These are phyloP conservation scores for Cheilosia scutellata DNA, from an alignment of 2,888 invertebrate species.

Conservation along the genomic window DNA sequence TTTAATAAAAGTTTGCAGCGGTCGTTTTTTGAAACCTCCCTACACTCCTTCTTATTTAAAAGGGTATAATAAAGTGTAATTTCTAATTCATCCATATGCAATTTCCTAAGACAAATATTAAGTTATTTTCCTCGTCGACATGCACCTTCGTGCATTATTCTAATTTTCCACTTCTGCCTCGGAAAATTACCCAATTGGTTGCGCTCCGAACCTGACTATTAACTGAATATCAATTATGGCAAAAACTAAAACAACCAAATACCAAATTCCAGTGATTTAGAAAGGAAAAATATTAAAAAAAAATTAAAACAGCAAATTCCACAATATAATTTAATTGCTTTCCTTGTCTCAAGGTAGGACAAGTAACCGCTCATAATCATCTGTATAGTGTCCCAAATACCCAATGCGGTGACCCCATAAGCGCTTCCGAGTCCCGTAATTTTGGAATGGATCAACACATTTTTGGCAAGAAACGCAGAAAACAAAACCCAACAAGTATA, in stretches of 20 bases:
- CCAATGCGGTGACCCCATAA: not conserved
- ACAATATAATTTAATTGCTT: slow-evolving; percentile 27
- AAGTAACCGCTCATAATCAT: slow-evolving; percentile 12
- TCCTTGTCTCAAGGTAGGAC: slow-evolving; percentile 9
- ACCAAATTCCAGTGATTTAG: slow-evolving; percentile 12
- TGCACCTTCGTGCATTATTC: not conserved
- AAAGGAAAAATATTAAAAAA: not conserved
- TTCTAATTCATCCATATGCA: too few species aligned
- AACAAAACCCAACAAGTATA: slow-evolving; percentile 6
- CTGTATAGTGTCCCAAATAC: not conserved
- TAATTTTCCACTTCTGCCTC: slow-evolving; percentile 21
- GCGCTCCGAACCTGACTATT: slow-evolving; percentile 11
- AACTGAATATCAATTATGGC: slow-evolving; percentile 48
- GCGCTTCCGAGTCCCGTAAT: slow-evolving; percentile 39
- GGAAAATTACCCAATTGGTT: slow-evolving; percentile 44
- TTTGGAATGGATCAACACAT: slow-evolving; percentile 14
- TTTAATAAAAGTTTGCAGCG: too few species aligned
- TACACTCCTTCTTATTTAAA: too few species aligned
- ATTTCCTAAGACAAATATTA: too few species aligned
- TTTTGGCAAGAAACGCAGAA: slow-evolving; percentile 25
- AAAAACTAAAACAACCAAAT: not conserved
- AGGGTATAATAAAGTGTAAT: too few species aligned
- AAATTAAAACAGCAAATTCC: not conserved
- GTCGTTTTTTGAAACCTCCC: too few species aligned
- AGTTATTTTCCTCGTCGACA: too few species aligned